A percentile compares a stretch with the other conserved stretches of the same genome.
phyloP scores from a whole-genome alignment of 2,888 invertebrate genomes.

The Troides oblongomaculatus region DNA sequence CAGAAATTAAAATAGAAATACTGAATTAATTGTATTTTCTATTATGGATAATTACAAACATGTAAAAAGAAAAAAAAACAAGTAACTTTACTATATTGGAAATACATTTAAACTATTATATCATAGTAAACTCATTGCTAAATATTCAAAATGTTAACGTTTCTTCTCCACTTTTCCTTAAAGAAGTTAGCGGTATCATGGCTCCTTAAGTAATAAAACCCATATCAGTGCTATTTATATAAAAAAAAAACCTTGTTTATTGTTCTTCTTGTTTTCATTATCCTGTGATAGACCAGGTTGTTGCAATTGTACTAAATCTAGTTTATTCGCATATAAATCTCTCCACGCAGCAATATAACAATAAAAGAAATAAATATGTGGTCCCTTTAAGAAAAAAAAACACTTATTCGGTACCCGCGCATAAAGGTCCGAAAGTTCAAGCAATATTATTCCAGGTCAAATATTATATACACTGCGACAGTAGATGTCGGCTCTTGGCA shows the following conservation, averaged over 20 bases:
- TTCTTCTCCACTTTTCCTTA: no score
- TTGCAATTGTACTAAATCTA: not conserved
- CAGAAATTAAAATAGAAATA: no score
- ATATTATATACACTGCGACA: slow-evolving; percentile 20
- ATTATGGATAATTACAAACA: no score
- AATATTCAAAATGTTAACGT: no score
- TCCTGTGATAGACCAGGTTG: not conserved
- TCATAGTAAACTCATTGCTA: no score
- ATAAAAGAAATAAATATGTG: slow-evolving; percentile 29
- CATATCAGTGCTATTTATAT: not conserved
- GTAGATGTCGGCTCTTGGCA: slow-evolving; percentile 28
- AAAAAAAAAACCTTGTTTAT: no score
- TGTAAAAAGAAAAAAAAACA: no score
- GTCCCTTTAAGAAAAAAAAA: slow-evolving; percentile 3
- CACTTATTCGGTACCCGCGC: slow-evolving; percentile 8
- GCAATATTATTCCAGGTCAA: slow-evolving; percentile 28
- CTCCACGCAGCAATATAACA: not conserved
- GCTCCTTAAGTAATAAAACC: not conserved
- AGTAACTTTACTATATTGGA: no score
- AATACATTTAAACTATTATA: no score
- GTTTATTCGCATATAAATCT: not conserved
- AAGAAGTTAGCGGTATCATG: no score
- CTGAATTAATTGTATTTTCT: no score
- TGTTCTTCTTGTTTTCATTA: not conserved
- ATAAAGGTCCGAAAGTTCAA: slow-evolving; percentile 19